phyloP scores from a whole-genome alignment of 2,888 invertebrate genomes.

The Drosophila anceps region DNA sequence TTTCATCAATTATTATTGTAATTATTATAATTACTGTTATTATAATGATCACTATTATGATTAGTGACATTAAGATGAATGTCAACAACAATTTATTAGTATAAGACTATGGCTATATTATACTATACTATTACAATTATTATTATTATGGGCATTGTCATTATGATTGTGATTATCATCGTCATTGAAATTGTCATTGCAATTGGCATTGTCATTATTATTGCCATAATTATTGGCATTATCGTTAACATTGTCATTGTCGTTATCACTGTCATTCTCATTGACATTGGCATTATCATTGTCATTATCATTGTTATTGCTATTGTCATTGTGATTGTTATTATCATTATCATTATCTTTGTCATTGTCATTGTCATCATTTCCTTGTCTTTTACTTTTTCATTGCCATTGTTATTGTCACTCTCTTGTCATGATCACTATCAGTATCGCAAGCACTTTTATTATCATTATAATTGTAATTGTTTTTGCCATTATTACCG shows the following conservation, averaged over 20 bases:
- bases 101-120: no score
- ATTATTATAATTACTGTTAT: not conserved
- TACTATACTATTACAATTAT: not conserved
- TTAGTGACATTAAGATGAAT: not conserved
- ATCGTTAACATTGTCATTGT: not conserved
- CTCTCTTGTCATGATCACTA: not conserved
- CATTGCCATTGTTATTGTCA: not conserved
- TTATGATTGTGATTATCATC: not conserved
- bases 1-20: not conserved
- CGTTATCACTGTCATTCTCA: not conserved
- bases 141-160: not conserved
- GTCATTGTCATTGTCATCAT: not conserved
- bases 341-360: not conserved
- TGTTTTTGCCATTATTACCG: not conserved
- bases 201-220: not conserved
- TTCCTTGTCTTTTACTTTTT: not conserved
- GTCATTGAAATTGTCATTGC: not conserved
- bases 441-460: not conserved
- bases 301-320: not conserved
- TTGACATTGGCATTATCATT: not conserved
- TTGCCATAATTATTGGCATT: not conserved
- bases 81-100: no score
- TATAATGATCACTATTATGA: not conserved
- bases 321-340: not conserved
- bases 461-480: not conserved